Evolutionary conservation across 2,888 invertebrate species (phyloP).

Genomic region (Phasia obesa): DNA sequence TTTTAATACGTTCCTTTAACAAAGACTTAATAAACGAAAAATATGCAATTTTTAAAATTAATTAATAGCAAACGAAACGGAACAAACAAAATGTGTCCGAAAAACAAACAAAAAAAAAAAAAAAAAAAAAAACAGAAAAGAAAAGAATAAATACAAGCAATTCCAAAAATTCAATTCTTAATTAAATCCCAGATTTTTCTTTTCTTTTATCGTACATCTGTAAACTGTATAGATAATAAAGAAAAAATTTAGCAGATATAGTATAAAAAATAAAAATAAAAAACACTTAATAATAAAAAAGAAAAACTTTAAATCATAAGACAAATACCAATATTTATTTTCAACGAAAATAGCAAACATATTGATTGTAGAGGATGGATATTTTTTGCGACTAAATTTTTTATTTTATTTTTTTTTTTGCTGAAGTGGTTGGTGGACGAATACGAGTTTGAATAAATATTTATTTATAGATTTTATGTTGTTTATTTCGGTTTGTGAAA

Average conservation of each 20-base stretch:
- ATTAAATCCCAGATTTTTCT: conserved; percentile 37
- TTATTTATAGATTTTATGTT: conserved; percentile 57
- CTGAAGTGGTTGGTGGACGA: conserved; percentile 67
- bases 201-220: conserved; percentile 23
- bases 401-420: conserved; percentile 56
- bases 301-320: conserved; percentile 36
- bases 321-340: conserved; percentile 61
- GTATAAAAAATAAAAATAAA: conserved; percentile 5
- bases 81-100: neutral
- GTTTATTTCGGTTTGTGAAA: conserved; percentile 60
- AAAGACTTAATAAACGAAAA: conserved; percentile 10
- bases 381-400: conserved; percentile 51
- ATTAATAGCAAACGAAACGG: conserved; percentile 39
- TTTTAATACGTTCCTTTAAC: conserved; percentile 26
- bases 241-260: conserved; percentile 22
- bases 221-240: neutral
- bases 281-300: neutral
- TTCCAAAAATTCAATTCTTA: conserved; percentile 45
- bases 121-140: conserved; percentile 1
- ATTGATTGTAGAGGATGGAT: conserved; percentile 65
- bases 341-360: conserved; percentile 62
- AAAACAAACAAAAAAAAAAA: conserved; percentile 15
- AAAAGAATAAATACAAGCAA: conserved; percentile 47
- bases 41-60: conserved; percentile 33
- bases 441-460: conserved; percentile 68